Evolutionary conservation across 2,888 invertebrate species (phyloP).

Genomic region (Oscheius myriophilus): DNA sequence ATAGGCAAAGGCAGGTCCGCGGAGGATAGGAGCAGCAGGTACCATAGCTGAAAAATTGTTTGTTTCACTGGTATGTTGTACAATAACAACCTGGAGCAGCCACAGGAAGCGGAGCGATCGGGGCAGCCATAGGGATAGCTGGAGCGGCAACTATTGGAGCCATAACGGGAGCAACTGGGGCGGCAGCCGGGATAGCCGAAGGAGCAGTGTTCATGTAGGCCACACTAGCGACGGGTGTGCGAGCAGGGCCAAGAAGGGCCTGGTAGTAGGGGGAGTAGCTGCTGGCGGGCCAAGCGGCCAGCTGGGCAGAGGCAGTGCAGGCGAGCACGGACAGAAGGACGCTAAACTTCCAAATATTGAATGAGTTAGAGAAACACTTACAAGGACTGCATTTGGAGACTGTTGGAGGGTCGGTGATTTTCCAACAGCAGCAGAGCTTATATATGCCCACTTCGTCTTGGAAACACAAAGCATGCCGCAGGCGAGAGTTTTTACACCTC

Average conservation of each 20-base stretch:
- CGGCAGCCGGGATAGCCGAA: constrained; percentile 43
- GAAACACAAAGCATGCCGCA: background rate
- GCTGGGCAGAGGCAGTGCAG: constrained; percentile 39
- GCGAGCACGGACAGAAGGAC: constrained; percentile 36
- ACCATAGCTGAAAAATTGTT: too few relatives aligned
- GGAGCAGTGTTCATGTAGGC: constrained; percentile 34
- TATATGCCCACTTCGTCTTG: background rate
- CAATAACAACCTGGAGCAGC: constrained; percentile 35
- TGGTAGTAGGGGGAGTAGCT: constrained; percentile 52
- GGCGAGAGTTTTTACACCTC: constrained; percentile 19
- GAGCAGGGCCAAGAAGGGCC: constrained; percentile 46
- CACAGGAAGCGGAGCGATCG: background rate
- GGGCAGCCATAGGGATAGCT: constrained; percentile 23
- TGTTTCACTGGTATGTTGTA: background rate
- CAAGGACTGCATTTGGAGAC: background rate
- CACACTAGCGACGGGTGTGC: constrained; percentile 46
- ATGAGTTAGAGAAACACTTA: background rate
- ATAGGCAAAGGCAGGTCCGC: constrained; percentile 39
- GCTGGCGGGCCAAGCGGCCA: constrained; percentile 54
- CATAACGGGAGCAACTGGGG: constrained; percentile 9
- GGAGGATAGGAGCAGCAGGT: constrained; percentile 29
- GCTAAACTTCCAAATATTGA: constrained; percentile 29
- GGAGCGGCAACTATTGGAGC: constrained; percentile 18
- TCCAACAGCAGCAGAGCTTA: constrained; percentile 1
- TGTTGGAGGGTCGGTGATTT: background rate